Base-by-base conservation (phyloP, 2,888 invertebrate genomes). In the Sarcophaga carnaria region DNA sequence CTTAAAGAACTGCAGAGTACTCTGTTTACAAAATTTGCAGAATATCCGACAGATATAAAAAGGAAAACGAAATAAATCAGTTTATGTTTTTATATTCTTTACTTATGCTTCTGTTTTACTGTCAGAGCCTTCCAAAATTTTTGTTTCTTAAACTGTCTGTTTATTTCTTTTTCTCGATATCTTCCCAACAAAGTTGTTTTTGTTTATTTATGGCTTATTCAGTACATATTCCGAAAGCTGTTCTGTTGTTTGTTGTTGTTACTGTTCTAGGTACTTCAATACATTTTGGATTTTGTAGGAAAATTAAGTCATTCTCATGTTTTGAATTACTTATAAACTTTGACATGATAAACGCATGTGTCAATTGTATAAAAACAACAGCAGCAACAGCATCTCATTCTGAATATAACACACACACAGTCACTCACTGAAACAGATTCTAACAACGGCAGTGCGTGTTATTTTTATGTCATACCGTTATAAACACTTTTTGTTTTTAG, bases 241-340 rank as follows among this genome's bases (percentile, higher is more conserved):
- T 25, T 2, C 25, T 25, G 25, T 25, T 25, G 25, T 25, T 25
- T 25, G 25, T 25, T 25, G 25, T 25, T 25, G 64, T 71, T 83
- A 66, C 71, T 72, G 27, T 17, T 66, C 17, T 22, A 22, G 22
- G 1, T 1, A 1, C 17, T 78, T 74, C 63, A 66, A 17, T 22
- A 17, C 20, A 20, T 62, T 67, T 20, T 37, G 66, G 20, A 3
- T 85, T 69, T 63, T 12, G 27, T 27, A 27, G 11, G 71, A 67
- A 79, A 82, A 86, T 86, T 70, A 86, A 82, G 85, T 82, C 62
- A 86, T 85, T 86, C 82, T 85, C 82, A 82, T 85, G 75, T 79
- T 82, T 27, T 69, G 75, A 80, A 85, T 70, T 79, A 82, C 85
- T 82, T 79, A 85, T 66, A 82, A 72, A 79, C n/a, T 72, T 86